Evolutionary conservation across 2,888 invertebrate species (phyloP), one percentile per base, ranked within the genome.

Genomic region (Amphipyra berbera): DNA sequence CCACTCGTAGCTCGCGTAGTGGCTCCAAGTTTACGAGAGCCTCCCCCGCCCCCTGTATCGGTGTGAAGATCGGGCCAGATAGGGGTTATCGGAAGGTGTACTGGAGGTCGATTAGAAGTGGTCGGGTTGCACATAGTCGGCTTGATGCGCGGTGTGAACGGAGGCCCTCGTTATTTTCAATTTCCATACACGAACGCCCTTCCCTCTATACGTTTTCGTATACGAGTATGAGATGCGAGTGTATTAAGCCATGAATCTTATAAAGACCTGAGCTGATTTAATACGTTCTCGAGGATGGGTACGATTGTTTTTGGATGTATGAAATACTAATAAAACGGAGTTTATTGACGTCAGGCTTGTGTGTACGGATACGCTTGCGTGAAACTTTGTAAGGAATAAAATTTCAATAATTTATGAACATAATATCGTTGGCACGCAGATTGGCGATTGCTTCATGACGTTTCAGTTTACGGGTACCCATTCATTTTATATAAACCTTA

Each of bases 111-210:
- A 85, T 88, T 84, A 86, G 82, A 74, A 84, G 83, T 92, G 93
- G 94, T 85, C 81, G 86, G 78, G 77, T 81, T 81, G 83, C 85
- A 87, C 83, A 86, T 87, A 92, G 90, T 88, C 90, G 89, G 91
- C 90, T 89, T 90, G 90, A 89, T 88, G 92, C 91, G 90, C 90
- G 88, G 90, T 91, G 91, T 90, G 93, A 93, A 93, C 92, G 89
- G 88, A 87, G 89, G 89, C 87, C 88, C 93, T 94, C 94, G 93
- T 94, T 94, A 95, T 94, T 95, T 94, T 94, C 94, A 94, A 95
- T 95, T 94, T 94, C 93, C 93, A 93, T 93, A 93, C 92, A 91
- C 91, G 90, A 90, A 88, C 92, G 86, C 89, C 89, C 91, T 90
- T 87, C 70, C 48, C 86, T 86, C 88, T 91, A 84, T 89, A 90